Evolutionary conservation across 2,113 vertebrate genomes (phyloP), one percentile per base, ranked within the genome.

Genomic region (Mesocricetus auratus): DNA sequence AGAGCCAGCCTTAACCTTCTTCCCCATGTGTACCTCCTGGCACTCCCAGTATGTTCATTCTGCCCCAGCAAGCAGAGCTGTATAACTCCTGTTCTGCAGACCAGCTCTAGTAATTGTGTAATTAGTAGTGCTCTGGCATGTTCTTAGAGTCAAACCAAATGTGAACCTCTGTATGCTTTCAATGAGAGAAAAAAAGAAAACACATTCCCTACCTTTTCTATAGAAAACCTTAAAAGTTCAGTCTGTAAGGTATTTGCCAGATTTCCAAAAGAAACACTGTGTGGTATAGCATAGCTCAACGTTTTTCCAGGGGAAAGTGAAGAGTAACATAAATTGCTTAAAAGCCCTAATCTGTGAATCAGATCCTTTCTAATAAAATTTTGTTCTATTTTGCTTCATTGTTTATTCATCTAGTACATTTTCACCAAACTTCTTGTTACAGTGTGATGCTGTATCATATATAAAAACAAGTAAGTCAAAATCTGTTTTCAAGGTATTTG

Each of bases 401-500:
- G 24, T 42, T 82, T 47, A 79, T 29, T 87, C 66, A 90, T 62
- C 93, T 24, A 78, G 50, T 58, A 86, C 53, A 39, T 79, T 92
- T 83, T 83, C 60, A 45, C 4, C 36, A 24, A 89, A 53, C 33
- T 2, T 78, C 33, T 2, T 78, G 4, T 89, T 81, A 31, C 31
- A 66, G 36, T 58, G 22, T 74, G 58, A 29, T 91, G 31, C 77
- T 26, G 50, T 9, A 68, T 58, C 50, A 33, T 36, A 47, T 91
- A 58, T 79, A 69, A 69, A 92, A 83, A 82, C n/a, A 56, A 87
- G 24, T 56, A 82, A 19, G 21, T 47, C 58, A 39, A 50, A 93
- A 92, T 68, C 73, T 83, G 68, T 94, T 85, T 47, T 93, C 47
- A 66, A 29, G n/a, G 74, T 91, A 47, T 83, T 87, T 92, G 77